A percentile compares a stretch with the other conserved stretches of the same genome.
phyloP scores from a whole-genome alignment of 2,888 invertebrate genomes.

The Drosophila greeni region DNA sequence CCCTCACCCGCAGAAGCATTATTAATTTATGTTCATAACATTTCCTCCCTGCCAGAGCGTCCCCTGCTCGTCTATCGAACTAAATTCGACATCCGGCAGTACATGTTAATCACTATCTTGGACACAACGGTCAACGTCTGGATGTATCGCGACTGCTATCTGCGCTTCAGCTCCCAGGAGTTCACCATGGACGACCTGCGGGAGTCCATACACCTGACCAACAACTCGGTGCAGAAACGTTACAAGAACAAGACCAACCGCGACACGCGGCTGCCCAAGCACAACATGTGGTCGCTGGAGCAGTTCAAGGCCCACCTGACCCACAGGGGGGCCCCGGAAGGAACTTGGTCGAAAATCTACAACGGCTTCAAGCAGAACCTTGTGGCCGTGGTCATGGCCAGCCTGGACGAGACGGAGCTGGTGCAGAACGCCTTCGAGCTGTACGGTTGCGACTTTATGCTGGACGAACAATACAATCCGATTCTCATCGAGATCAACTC shows the following conservation, averaged over 20 bases:
- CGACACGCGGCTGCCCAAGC: slow-evolving; percentile 83
- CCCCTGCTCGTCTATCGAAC: slow-evolving; percentile 90
- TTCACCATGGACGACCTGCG: slow-evolving; percentile 88
- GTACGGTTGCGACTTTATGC: slow-evolving; percentile 95
- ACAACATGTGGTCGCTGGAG: slow-evolving; percentile 91
- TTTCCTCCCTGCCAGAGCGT: slow-evolving; percentile 82
- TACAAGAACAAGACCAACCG: slow-evolving; percentile 80
- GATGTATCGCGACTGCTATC: slow-evolving; percentile 91
- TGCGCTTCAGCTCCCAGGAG: slow-evolving; percentile 91
- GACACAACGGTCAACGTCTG: slow-evolving; percentile 89
- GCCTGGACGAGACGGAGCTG: slow-evolving; percentile 85
- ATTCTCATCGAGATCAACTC: slow-evolving; percentile 97
- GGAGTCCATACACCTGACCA: slow-evolving; percentile 92
- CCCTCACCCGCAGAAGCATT: too few species aligned
- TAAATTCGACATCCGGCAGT: slow-evolving; percentile 95
- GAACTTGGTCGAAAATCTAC: slow-evolving; percentile 87
- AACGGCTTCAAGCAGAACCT: slow-evolving; percentile 92
- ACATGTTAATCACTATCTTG: slow-evolving; percentile 86
- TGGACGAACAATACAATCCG: slow-evolving; percentile 90
- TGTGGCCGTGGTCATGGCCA: slow-evolving; percentile 87
- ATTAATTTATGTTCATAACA: background rate
- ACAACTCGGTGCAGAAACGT: slow-evolving; percentile 90
- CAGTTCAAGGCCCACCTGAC: slow-evolving; percentile 84
- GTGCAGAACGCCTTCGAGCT: slow-evolving; percentile 90
- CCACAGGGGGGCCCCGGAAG: slow-evolving; percentile 77